Evolutionary conservation across 1,140 invertebrate genomes (phyloP).

Genomic region (Drosophila chauvacae): DNA sequence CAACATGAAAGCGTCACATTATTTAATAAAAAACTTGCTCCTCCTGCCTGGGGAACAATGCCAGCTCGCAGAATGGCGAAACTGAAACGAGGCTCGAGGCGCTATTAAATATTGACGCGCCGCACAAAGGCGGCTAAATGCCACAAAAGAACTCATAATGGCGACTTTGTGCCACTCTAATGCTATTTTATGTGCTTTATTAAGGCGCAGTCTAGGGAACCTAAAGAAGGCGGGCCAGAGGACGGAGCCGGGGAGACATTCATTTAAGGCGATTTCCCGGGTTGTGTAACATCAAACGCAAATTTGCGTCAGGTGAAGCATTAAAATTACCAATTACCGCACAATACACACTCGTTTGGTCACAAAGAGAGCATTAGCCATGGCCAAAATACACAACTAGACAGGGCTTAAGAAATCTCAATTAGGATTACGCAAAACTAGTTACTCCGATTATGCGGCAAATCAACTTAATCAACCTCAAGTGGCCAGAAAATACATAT

Average conservation of each 20-base stretch:
- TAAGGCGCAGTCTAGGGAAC: slow-evolving; percentile 41
- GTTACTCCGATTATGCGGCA: slow-evolving; percentile 34
- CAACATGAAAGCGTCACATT: slow-evolving; percentile 55
- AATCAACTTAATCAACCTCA: slow-evolving; percentile 22
- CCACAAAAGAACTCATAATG: slow-evolving; percentile 82
- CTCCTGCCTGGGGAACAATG: slow-evolving; percentile 40
- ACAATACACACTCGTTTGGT: slow-evolving; percentile 51
- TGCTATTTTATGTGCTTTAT: slow-evolving; percentile 79
- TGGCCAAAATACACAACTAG: background rate
- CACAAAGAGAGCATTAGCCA: slow-evolving; percentile 31
- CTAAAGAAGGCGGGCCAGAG: background rate
- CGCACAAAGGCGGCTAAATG: slow-evolving; percentile 75
- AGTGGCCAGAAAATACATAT: background rate
- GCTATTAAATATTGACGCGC: slow-evolving; percentile 78
- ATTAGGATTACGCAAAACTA: slow-evolving; percentile 42
- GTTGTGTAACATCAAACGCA: slow-evolving; percentile 59
- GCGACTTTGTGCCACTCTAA: slow-evolving; percentile 76
- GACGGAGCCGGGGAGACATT: slow-evolving; percentile 11
- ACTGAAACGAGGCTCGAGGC: slow-evolving; percentile 38
- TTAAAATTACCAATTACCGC: slow-evolving; percentile 74
- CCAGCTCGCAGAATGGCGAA: slow-evolving; percentile 26
- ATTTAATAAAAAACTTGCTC: slow-evolving; percentile 61
- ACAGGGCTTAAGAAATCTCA: slow-evolving; percentile 36
- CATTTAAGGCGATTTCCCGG: slow-evolving; percentile 42
- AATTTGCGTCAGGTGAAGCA: slow-evolving; percentile 76